Evolutionary conservation across 2,113 vertebrate species (phyloP), one percentile per base, ranked within the genome.

Genomic region (Tenrec ecaudatus): DNA sequence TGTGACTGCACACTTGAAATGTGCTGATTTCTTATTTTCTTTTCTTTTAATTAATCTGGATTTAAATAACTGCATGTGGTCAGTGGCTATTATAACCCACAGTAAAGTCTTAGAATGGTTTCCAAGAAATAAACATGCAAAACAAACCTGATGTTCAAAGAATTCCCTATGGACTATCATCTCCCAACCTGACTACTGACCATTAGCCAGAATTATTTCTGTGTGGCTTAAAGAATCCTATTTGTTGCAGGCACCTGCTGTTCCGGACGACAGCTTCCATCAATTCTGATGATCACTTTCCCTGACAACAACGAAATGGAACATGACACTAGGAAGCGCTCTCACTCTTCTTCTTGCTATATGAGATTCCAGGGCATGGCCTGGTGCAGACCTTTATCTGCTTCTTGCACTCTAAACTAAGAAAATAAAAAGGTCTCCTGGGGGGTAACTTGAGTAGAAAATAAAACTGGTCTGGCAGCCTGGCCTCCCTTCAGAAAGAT

Each of bases 351-450:
- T 53, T 33, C 27, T 69, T 80, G 76, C 73, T 77, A 73, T 77
- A 16, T 33, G 60, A 96, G 81, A 92, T 64, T 92, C 84, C 64
- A 73, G 80, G 71, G 40, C 64, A 80, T 31, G 10, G 23, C 60
- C 60, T 94, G 85, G 86, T 53, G 11, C 31, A 88, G 86, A 76
- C 38, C 60, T 91, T 87, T 75, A 36, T 62, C 78, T 2, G 15
- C 84, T 89, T 73, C 83, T 94, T 33, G 6, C 75, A 78, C 90
- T 93, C 81, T 81, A 76, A 96, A 83, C 58, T 69, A 84, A 73
- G 71, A 85, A 91, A 90, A 84, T 91, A 89, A 85, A 80, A 90
- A 92, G 60, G 5, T 93, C 64, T 93, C 89, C 29, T 58, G 29
- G 38, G 80, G 86, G 53, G 33, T 57, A 71, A 81, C 53, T 68